Evolutionary conservation across 2,888 invertebrate genomes (phyloP).

Genomic region (Sericinus montela): DNA sequence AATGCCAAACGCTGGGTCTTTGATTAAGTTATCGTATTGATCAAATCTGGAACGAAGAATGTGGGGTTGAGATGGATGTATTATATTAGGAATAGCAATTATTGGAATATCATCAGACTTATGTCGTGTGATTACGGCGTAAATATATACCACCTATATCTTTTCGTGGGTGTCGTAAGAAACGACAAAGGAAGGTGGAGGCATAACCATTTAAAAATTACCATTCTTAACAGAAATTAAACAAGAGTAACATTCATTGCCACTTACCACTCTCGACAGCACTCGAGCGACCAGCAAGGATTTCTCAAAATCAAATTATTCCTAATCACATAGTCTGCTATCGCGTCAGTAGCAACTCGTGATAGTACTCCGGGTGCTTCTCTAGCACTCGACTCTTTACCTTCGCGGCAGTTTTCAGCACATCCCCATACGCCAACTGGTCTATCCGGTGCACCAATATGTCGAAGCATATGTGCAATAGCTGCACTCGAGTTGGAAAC

Average conservation of each 20-base stretch:
- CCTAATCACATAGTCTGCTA: constrained; percentile 71
- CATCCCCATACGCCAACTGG: constrained; percentile 60
- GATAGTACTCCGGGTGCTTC: constrained; percentile 77
- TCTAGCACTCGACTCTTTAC: constrained; percentile 61
- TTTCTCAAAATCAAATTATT: constrained; percentile 73
- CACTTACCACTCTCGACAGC: constrained; percentile 78
- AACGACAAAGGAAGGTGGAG: too few species aligned
- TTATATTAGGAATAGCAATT: too few species aligned
- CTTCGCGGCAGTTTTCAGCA: constrained; percentile 71
- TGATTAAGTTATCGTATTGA: constrained; percentile 59
- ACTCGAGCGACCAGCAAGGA: constrained; percentile 71
- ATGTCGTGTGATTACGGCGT: too few species aligned
- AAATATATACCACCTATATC: too few species aligned
- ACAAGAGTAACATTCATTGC: too few species aligned
- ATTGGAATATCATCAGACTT: too few species aligned
- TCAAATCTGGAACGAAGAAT: constrained; percentile 35
- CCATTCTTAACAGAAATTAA: too few species aligned
- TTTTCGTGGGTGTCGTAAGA: too few species aligned
- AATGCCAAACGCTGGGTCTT: constrained; percentile 76
- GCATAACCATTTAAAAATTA: too few species aligned
- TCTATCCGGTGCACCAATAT: constrained; percentile 64
- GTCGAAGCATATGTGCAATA: constrained; percentile 74
- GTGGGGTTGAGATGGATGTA: background rate
- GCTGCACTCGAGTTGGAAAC: constrained; percentile 60
- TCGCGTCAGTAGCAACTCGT: constrained; percentile 79